Percentiles rank a stretch among this genome's conserved stretches.
phyloP scores from a whole-genome alignment of 2,797 vertebrate species.

The Carcharodon carcharias region DNA sequence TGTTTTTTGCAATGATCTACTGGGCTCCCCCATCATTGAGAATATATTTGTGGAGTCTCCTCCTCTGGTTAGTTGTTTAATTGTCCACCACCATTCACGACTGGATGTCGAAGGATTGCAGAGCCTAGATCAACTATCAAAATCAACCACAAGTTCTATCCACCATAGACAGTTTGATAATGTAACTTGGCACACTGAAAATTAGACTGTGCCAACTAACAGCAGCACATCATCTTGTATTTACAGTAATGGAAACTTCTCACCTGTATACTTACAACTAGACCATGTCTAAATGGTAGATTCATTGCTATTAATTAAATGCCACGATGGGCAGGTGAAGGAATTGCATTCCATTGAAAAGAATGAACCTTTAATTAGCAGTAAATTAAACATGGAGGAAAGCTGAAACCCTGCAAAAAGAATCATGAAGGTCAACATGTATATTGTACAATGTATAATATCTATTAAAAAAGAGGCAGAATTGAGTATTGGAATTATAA shows the following conservation, averaged over 20 bases:
- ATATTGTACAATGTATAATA: too few species aligned
- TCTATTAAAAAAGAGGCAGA: neutral
- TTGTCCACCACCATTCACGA: too few species aligned
- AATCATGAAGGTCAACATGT: neutral
- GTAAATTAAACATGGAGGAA: neutral
- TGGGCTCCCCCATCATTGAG: too few species aligned
- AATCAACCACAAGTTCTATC: neutral
- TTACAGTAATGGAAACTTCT: neutral
- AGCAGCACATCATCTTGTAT: neutral
- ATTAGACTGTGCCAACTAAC: neutral
- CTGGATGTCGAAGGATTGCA: too few species aligned
- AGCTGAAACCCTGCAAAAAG: neutral
- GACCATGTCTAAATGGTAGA: neutral
- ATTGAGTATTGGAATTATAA: neutral
- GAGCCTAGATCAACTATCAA: too few species aligned
- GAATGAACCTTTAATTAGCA: neutral
- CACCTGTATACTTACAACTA: neutral
- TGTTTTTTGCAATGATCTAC: too few species aligned
- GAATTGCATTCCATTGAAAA: neutral
- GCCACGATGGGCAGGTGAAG: neutral
- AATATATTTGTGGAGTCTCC: too few species aligned
- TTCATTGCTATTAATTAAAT: neutral
- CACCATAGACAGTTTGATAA: neutral
- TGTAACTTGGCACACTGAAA: neutral
- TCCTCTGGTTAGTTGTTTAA: too few species aligned